Percentiles rank a stretch among this genome's conserved stretches.
These are phyloP conservation scores for Rosalia funebris DNA, from an alignment of 2,888 invertebrate genomes.

Conservation along the genomic window DNA sequence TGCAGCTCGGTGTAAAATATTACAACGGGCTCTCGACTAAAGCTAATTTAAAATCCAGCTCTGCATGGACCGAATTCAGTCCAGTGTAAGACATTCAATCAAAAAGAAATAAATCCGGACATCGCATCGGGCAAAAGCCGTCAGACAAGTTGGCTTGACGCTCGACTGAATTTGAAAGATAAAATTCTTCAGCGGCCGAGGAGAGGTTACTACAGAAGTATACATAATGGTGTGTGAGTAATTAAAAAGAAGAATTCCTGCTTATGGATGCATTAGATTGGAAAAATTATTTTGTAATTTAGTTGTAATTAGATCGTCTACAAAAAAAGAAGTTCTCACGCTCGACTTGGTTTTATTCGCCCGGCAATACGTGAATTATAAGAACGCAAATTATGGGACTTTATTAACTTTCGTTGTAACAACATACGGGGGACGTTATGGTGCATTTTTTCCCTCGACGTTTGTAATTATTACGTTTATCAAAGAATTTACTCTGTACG, in stretches of 20 bases:
- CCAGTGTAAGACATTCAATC: constrained; percentile 26
- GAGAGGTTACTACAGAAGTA: constrained; percentile 25
- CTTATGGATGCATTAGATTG: constrained; percentile 22
- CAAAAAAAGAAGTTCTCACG: constrained; percentile 23
- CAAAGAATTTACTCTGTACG: too few species aligned
- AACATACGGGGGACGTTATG: too few species aligned
- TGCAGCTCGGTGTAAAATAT: too few species aligned
- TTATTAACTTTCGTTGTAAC: too few species aligned
- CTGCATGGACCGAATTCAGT: too few species aligned
- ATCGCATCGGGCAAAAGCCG: constrained; percentile 45
- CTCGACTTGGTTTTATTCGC: constrained; percentile 10
- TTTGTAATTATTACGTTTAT: too few species aligned
- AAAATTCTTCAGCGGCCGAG: constrained; percentile 46
- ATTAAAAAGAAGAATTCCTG: constrained; percentile 20
- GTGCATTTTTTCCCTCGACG: too few species aligned
- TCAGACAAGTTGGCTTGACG: constrained; percentile 52
- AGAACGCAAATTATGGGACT: neutral
- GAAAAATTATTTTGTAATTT: constrained; percentile 28
- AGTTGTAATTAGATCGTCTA: constrained; percentile 20
- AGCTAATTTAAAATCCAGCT: too few species aligned
- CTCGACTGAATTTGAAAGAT: constrained; percentile 51
- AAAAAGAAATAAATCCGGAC: constrained; percentile 30
- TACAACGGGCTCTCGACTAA: too few species aligned
- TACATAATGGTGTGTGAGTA: constrained; percentile 29
- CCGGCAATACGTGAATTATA: neutral